Evolutionary conservation across 2,888 invertebrate species (phyloP).

Genomic region (Pseudococcus longispinus): DNA sequence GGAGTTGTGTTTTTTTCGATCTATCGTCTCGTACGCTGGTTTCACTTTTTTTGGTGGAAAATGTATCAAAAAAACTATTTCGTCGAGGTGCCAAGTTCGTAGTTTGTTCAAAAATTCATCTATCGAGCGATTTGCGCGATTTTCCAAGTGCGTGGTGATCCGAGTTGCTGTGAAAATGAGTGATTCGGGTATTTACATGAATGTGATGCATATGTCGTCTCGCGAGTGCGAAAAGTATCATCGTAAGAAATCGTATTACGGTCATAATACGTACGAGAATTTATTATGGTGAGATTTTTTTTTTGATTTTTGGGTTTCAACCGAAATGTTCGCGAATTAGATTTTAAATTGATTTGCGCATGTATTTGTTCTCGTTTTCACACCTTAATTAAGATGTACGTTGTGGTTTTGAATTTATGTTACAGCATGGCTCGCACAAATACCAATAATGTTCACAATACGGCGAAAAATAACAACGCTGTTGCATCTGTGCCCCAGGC

Average conservation of each 20-base stretch:
- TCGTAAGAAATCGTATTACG: background rate
- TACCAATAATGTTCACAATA: background rate
- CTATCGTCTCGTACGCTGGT: background rate
- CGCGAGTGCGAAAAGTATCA: background rate
- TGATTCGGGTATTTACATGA: conserved; percentile 19
- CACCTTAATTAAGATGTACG: background rate
- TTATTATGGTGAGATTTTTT: conserved; percentile 41
- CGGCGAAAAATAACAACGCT: conserved; percentile 12
- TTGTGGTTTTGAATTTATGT: background rate
- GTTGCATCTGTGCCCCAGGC: conserved; percentile 9
- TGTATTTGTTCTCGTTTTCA: background rate
- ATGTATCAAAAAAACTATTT: background rate
- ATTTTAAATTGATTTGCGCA: too few species aligned
- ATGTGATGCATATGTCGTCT: conserved; percentile 8
- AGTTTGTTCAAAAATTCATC: background rate
- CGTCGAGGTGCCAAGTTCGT: background rate
- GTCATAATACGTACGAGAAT: conserved; percentile 51
- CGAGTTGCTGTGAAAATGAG: background rate
- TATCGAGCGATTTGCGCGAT: background rate
- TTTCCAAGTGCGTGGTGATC: background rate
- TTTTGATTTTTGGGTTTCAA: background rate
- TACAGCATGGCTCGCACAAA: conserved; percentile 53
- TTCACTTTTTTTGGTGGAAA: conserved; percentile 42
- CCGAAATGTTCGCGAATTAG: too few species aligned
- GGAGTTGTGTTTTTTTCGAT: conserved; percentile 8